Evolutionary conservation across 2,797 vertebrate genomes (phyloP).

Genomic region (Anolis apletophallus): DNA sequence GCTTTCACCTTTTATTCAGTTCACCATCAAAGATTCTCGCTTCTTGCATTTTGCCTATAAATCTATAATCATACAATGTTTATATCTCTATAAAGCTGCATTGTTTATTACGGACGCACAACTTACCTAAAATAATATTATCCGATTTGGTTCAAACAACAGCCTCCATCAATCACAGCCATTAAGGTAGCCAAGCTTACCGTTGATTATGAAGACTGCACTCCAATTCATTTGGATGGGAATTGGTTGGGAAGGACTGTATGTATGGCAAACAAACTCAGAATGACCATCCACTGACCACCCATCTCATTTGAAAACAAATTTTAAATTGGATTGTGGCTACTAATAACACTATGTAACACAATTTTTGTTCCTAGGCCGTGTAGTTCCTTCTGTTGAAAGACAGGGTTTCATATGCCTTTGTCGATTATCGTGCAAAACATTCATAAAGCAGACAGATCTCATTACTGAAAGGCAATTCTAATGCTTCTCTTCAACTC

Average conservation of each 20-base stretch:
- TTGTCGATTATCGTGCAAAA: not conserved
- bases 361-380: no score
- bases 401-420: not conserved
- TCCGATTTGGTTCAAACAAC: not conserved
- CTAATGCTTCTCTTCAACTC: not conserved
- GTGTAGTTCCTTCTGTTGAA: not conserved
- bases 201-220: not conserved
- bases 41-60: not conserved
- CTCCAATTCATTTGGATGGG: not conserved
- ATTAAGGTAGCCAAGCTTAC: not conserved
- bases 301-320: not conserved
- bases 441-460: not conserved
- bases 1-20: conserved; percentile 41
- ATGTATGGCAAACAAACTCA: not conserved
- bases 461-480: not conserved
- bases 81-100: not conserved
- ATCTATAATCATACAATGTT: not conserved
- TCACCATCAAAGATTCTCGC: conserved; percentile 22
- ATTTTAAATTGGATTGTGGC: not conserved
- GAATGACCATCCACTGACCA: not conserved
- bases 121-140: not conserved
- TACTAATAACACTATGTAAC: not conserved
- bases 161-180: not conserved
- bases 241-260: not conserved
- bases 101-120: not conserved